Percentiles rank a stretch among this genome's conserved stretches.
Evolutionary conservation across 2,888 invertebrate genomes (phyloP).

Genomic region (Diadromus collaris): DNA sequence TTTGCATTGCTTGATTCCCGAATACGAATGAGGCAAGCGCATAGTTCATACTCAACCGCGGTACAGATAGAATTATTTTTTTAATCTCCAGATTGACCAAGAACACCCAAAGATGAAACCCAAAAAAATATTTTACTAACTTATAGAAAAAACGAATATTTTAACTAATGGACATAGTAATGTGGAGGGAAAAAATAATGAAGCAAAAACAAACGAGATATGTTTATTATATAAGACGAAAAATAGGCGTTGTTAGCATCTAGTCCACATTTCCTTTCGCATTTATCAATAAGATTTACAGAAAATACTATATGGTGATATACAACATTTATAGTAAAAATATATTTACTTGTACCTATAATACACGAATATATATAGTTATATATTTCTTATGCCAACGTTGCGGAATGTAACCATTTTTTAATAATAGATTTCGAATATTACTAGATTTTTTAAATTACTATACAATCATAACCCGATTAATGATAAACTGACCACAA

Average conservation of each 20-base stretch:
- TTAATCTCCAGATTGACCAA: constrained; percentile 66
- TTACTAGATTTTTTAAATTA: constrained; percentile 42
- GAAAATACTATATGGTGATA: constrained; percentile 49
- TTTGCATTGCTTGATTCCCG: constrained; percentile 9
- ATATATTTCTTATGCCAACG: constrained; percentile 45
- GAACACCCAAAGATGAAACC: constrained; percentile 76
- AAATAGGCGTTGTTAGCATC: constrained; percentile 69
- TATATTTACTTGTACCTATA: constrained; percentile 44
- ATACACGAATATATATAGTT: constrained; percentile 59
- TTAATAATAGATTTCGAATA: neutral
- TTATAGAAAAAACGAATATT: constrained; percentile 67
- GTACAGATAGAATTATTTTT: constrained; percentile 65
- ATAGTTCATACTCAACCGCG: constrained; percentile 44
- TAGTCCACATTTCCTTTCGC: constrained; percentile 58
- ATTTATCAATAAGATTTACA: constrained; percentile 53
- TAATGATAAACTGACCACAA: constrained; percentile 7
- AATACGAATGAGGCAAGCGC: constrained; percentile 5
- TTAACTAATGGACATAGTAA: constrained; percentile 47
- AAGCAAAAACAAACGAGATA: constrained; percentile 35
- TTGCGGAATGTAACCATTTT: constrained; percentile 8
- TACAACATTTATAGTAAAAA: constrained; percentile 46
- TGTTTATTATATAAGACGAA: constrained; percentile 69
- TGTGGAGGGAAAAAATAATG: constrained; percentile 13
- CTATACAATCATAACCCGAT: constrained; percentile 32
- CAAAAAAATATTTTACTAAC: constrained; percentile 77